A percentile compares a stretch with the other conserved stretches of the same genome.
These are phyloP conservation scores for Hemibagrus guttatus DNA, from an alignment of 2,797 vertebrate species.

Conservation along the genomic window DNA sequence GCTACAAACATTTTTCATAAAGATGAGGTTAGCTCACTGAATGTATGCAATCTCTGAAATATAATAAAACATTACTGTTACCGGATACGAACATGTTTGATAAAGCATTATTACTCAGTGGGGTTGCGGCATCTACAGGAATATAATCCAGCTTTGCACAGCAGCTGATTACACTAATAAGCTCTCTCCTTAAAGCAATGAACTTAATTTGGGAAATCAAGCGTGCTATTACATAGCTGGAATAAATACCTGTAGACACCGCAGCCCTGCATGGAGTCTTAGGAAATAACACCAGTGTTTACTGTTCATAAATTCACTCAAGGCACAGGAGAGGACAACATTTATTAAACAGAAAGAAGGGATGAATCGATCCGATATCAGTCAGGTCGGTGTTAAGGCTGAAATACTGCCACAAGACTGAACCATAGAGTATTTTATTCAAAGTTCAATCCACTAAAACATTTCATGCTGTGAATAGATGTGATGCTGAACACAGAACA, in stretches of 20 bases:
- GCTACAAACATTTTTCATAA: neutral
- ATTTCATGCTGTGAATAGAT: neutral
- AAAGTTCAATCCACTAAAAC: neutral
- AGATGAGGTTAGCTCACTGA: neutral
- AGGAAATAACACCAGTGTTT: neutral
- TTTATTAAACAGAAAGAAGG: neutral
- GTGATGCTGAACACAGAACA: neutral
- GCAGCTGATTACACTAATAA: constrained; percentile 27
- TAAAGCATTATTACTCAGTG: neutral
- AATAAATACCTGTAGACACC: constrained; percentile 19
- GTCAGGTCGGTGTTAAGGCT: neutral
- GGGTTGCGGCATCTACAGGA: constrained; percentile 6
- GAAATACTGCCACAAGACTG: neutral
- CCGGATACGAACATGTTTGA: neutral
- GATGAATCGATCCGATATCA: neutral
- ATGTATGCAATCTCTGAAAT: neutral
- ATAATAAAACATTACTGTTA: constrained; percentile 10
- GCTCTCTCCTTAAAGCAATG: neutral
- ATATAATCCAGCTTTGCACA: constrained; percentile 13
- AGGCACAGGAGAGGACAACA: neutral
- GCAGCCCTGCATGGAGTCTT: neutral
- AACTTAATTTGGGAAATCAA: constrained; percentile 10
- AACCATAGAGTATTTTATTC: neutral
- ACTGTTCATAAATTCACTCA: neutral
- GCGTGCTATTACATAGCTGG: neutral